Base-by-base conservation (phyloP, 2,888 invertebrate species). In the Itoplectis maculator region DNA sequence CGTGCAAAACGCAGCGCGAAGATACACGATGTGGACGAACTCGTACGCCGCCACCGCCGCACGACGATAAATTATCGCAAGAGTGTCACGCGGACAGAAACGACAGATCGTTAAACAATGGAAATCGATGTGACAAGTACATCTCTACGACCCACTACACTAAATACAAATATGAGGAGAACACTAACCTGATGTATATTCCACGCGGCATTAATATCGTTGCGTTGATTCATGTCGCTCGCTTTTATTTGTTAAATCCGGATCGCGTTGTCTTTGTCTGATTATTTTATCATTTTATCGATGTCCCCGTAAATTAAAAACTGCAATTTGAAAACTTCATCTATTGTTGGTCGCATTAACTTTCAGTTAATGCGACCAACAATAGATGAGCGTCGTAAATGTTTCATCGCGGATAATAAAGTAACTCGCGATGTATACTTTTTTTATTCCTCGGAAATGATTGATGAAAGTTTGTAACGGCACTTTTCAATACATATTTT, bases 171-270 rank as follows among this genome's bases (percentile, higher is more conserved):
- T 45, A 45, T 42, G 40, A 47, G 23, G 37, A 61, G 13, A 65
- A 70, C 70, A 75, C 80, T 47, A 42, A 80, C 75, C 80, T 76
- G 74, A 23, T 56, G 65, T 70, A 70, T 70, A 80, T 75, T 80
- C 70, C 80, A 70, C 56, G 65, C 65, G 40, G 47, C 75, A 70
- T 70, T 54, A 65, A 40, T 54, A 63, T 18, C 13, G 29, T 61
- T 37, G 11, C 45, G 56, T 65, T 51, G 51, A 69, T 69, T 75
- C 56, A 70, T 80, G 54, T 15, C 69, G 54, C 75, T 35, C 37
- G 51, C 42, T 69, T n/a, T 65, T 61, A 11, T 63, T 75, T 54
- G 23, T 29, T 35, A 59, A 13, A 7, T 1, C n/a, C n/a, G 7
- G 15, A 8, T 37, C 18, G n/a, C 18, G n/a, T 37, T 18, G 15